Base-by-base conservation (phyloP, 2,797 vertebrate genomes). In the Myiothlypis chrysogaster region DNA sequence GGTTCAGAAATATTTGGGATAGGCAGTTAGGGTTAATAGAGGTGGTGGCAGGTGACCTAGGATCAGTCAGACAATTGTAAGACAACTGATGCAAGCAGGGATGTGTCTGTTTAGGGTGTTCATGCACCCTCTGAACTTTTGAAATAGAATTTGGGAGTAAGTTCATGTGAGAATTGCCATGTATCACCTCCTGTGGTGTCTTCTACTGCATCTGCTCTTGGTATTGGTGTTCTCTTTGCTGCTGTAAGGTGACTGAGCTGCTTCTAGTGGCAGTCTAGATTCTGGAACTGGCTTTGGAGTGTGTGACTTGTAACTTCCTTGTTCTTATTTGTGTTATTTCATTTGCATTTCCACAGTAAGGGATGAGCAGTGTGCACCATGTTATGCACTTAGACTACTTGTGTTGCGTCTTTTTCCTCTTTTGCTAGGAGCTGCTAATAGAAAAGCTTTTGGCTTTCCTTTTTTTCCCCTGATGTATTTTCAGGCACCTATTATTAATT, bases 401-500 rank as follows among this genome's bases (percentile, higher is more conserved):
- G 34, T 1, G 2, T 30, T 68, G 44, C 28, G 24, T 49, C 24
- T 78, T 86, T 39, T 68, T 90, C 60, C 6, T 15, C 53, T 89
- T 90, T 32, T 81, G 11, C 53, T 86, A 50, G 24, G 28, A 88
- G 13, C 16, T 91, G 19, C 53, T 80, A n/a, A 25, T 46, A 76
- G 53, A 57, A 77, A 78, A 87, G 27, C 41, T 75, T 66, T n/a
- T 37, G 44, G 5, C 18, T 69, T 83, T 37, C 11, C 1, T 71
- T 50, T 71, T 55, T 63, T 27, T 52, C 5, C 3, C 12, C 28
- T n/a, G 47, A 32, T 37, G 16, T 92, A 35, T 78, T 92, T 94
- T 91, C 39, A 57, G 50, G 34, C n/a, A 60, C 10, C 25, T 61
- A 43, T 68, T 94, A 83, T 75, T 77, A 78, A 78, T 76, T 92